Base-by-base conservation (phyloP, 2,888 invertebrate species). In the Villa cingulata region DNA sequence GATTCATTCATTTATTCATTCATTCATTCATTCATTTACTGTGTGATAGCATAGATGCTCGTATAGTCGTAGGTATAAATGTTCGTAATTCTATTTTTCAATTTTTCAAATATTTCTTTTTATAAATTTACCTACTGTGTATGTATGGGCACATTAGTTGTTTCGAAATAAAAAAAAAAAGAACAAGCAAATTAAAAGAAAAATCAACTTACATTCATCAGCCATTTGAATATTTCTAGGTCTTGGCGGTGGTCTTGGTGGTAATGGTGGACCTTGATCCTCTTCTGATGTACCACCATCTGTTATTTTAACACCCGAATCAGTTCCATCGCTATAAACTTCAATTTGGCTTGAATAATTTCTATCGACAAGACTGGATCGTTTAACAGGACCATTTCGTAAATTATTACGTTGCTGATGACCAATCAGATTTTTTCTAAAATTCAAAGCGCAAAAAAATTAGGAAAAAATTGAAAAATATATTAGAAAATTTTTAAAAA, bases 221-320 rank as follows among this genome's bases (percentile, higher is more conserved):
- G 51, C 54, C 46, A 52, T 41, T 42, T 51, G 55, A 14, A 55
- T 46, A 51, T 53, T 57, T 37, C 58, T 54, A 1, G 55, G 54
- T 18, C 57, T 50, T 17, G 66, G 65, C 19, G 66, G 68, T 23
- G 68, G 69, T 36, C 69, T 58, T 37, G 69, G 69, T 18, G 68
- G 69, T 50, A 68, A 48, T 1, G 68, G 68, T 19, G 69, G 69
- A 3, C 68, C 62, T 53, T 63, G 59, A 53, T 68, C 64, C 46
- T 65, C 63, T 19, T 61, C 63, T 6, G 56, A 56, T 12, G 55
- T 57, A 20, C 50, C 52, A 37, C 57, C 56, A 51, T 58, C 59
- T 34, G 57, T 58, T 32, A 59, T 56, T 47, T 62, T 62, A 20
- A 61, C 55, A 38, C 59, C 61, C 9, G 61, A 53, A 46, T 61